Percentiles rank a stretch among this genome's conserved stretches.
Evolutionary conservation across 2,113 vertebrate genomes (phyloP).

Genomic region (Rutilus rutilus): DNA sequence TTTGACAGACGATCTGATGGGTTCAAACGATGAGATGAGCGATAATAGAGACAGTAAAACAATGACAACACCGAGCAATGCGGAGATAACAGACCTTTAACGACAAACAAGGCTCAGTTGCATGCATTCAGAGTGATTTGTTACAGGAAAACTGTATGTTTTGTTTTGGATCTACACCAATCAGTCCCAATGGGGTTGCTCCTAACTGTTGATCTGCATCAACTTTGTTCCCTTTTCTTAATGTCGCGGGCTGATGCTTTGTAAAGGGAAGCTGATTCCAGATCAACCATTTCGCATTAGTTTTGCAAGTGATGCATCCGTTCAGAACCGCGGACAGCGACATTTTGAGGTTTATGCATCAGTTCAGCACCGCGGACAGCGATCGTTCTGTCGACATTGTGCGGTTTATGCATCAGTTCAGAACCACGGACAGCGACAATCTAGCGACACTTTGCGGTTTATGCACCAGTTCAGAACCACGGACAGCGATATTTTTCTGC

Average conservation of each 20-base stretch:
- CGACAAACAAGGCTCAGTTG: not conserved
- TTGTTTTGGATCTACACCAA: not conserved
- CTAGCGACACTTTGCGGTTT: not conserved
- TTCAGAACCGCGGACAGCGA: too few species aligned
- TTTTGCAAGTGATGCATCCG: too few species aligned
- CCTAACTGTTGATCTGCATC: not conserved
- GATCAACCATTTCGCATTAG: too few species aligned
- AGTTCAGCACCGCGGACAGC: constrained; percentile 49
- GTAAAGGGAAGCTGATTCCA: not conserved
- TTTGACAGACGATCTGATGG: not conserved
- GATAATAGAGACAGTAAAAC: not conserved
- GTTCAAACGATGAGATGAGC: not conserved
- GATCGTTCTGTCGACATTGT: not conserved
- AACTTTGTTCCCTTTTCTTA: too few species aligned
- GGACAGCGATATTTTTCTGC: constrained; percentile 3
- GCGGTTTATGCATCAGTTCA: too few species aligned
- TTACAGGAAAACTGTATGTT: not conserved
- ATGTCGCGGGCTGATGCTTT: not conserved
- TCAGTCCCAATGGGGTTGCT: not conserved
- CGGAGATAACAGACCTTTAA: not conserved
- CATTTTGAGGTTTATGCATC: not conserved
- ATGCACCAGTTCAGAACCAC: constrained; percentile 48
- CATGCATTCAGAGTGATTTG: not conserved
- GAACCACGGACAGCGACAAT: too few species aligned
- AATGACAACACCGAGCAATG: not conserved